These are phyloP conservation scores for Drosophila fulvimacula DNA, from an alignment of 2,888 invertebrate species.

Conservation along the genomic window DNA sequence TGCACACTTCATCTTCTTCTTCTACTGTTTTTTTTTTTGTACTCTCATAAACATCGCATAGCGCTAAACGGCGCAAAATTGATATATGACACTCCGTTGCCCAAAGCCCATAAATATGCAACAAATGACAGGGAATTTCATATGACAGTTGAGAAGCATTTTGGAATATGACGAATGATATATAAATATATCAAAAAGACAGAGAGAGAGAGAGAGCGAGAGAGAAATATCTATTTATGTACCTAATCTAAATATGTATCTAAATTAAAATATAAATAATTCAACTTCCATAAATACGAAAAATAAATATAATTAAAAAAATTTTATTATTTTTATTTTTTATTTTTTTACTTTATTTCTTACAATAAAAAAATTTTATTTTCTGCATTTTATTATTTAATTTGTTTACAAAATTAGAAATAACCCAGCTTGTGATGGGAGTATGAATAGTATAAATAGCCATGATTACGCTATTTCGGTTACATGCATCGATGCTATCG, in stretches of 20 bases:
- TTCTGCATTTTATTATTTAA: too few relatives aligned
- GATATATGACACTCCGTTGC: constrained; percentile 35
- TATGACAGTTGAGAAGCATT: constrained; percentile 3
- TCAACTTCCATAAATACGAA: neutral
- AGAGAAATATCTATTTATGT: neutral
- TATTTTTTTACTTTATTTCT: too few relatives aligned
- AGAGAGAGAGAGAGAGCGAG: neutral
- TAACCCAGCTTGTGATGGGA: too few relatives aligned
- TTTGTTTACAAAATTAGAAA: too few relatives aligned
- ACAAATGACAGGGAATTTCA: constrained; percentile 25
- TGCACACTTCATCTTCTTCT: constrained; percentile 1
- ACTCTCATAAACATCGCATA: constrained; percentile 3
- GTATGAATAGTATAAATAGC: too few relatives aligned
- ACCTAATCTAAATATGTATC: neutral
- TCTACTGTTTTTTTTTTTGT: neutral
- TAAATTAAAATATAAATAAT: neutral
- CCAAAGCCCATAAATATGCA: constrained; percentile 27
- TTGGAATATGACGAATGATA: neutral
- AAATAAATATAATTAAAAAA: too few relatives aligned
- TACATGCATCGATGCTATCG: too few relatives aligned
- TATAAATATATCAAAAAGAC: neutral
- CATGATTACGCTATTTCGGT: too few relatives aligned
- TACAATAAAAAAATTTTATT: too few relatives aligned
- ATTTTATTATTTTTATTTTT: too few relatives aligned
- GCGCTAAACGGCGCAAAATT: constrained; percentile 48